Conservation (phyloP, 1,140 invertebrate genomes). For the Physella acuta region DNA sequence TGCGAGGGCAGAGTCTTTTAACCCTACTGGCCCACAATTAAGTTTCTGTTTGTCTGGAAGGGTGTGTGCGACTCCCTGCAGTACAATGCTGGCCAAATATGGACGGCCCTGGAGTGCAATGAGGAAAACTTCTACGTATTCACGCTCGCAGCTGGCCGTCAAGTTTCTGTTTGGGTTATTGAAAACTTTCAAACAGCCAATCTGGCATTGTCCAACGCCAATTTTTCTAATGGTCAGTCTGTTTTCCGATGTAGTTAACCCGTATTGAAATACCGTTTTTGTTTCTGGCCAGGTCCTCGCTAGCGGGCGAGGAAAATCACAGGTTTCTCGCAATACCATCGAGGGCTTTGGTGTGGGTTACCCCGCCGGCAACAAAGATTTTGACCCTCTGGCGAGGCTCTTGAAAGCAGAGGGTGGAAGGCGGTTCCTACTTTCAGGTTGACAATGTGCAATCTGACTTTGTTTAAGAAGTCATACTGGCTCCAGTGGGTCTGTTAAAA, state of each 20-base stretch:
- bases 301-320: background rate
- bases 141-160: background rate
- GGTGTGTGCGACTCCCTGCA: too few relatives aligned
- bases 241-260: background rate
- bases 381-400: background rate
- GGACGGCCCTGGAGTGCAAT: background rate
- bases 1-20: too few relatives aligned
- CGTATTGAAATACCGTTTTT: too few relatives aligned
- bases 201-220: background rate
- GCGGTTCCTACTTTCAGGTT: background rate
- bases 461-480: too few relatives aligned
- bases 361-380: background rate
- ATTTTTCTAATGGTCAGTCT: background rate
- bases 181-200: background rate
- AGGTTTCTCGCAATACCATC: background rate
- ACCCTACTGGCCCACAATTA: too few relatives aligned
- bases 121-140: background rate
- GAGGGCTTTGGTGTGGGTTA: slow-evolving; percentile 8
- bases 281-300: too few relatives aligned
- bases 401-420: background rate
- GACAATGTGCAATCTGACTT: background rate
- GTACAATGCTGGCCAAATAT: background rate
- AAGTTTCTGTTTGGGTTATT: background rate
- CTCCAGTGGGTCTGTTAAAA: too few relatives aligned
- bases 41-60: too few relatives aligned